These are phyloP conservation scores for Phengaris arion DNA, from an alignment of 2,888 invertebrate genomes.

Conservation along the genomic window DNA sequence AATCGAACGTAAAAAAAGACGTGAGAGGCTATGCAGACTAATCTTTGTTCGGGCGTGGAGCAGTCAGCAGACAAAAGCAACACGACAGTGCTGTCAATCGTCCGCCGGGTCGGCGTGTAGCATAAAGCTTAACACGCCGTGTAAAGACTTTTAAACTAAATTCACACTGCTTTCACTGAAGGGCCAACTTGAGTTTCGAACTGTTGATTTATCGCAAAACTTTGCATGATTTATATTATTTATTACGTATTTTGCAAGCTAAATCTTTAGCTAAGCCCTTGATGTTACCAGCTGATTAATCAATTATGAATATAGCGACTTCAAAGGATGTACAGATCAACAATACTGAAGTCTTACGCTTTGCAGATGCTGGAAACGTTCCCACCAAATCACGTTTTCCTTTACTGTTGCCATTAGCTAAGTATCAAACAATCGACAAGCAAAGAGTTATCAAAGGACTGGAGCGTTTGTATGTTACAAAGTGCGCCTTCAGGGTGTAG, in stretches of 20 bases:
- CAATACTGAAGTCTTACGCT: conserved; percentile 5
- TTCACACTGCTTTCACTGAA: conserved; percentile 16
- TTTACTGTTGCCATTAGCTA: conserved; percentile 23
- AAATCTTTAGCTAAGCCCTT: neutral
- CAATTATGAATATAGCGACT: neutral
- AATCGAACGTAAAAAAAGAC: conserved; percentile 44
- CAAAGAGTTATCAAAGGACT: conserved; percentile 29
- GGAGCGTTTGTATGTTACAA: conserved; percentile 51
- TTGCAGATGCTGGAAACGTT: neutral
- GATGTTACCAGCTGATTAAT: neutral
- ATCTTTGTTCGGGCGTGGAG: conserved; percentile 53
- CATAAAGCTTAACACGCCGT: conserved; percentile 20
- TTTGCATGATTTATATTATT: conserved; percentile 6
- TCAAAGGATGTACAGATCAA: conserved; percentile 3
- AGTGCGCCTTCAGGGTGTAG: conserved; percentile 65
- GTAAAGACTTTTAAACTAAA: conserved; percentile 29
- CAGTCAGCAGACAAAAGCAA: conserved; percentile 48
- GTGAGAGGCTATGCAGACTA: conserved; percentile 57
- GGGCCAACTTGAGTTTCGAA: neutral
- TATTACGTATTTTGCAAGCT: neutral
- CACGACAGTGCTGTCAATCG: conserved; percentile 60
- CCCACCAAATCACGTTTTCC: conserved; percentile 6
- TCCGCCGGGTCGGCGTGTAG: conserved; percentile 32
- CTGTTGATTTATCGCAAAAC: conserved; percentile 17
- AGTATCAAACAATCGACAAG: conserved; percentile 29